A percentile compares a stretch with the other conserved stretches of the same genome.
Conservation (phyloP, 2,888 invertebrate species). For the Spodoptera littoralis region DNA sequence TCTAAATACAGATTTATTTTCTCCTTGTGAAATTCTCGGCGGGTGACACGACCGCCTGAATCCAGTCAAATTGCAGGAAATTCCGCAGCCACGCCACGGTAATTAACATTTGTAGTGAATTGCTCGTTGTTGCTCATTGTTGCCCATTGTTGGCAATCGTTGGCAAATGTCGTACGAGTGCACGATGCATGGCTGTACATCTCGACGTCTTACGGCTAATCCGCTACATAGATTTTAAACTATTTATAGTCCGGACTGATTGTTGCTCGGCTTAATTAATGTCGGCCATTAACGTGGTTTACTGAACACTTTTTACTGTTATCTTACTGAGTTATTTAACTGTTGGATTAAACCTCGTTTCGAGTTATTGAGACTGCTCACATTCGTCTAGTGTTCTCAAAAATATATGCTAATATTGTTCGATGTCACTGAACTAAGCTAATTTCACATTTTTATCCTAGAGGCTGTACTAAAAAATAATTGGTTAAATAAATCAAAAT, state of each 20-base stretch:
- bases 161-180: constrained; percentile 2
- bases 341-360: no score
- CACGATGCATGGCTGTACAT: constrained; percentile 7
- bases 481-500: no score
- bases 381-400: neutral
- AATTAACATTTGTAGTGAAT: constrained; percentile 55
- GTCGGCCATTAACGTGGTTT: constrained; percentile 12
- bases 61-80: constrained; percentile 57
- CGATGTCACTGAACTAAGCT: no score
- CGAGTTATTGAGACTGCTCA: neutral
- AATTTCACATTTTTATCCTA: no score
- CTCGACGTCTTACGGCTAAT: constrained; percentile 27
- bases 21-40: constrained; percentile 33
- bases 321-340: constrained; percentile 8
- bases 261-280: constrained; percentile 11
- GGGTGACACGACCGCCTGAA: constrained; percentile 47
- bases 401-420: neutral
- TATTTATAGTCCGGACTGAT: constrained; percentile 30
- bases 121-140: constrained; percentile 26
- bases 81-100: constrained; percentile 51
- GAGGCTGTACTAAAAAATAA: no score
- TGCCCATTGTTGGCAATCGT: constrained; percentile 19
- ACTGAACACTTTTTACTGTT: constrained; percentile 3
- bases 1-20: constrained; percentile 36
- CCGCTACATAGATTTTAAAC: constrained; percentile 24